phyloP scores from a whole-genome alignment of 2,888 invertebrate species.

The Aphelenchoides bicaudatus region DNA sequence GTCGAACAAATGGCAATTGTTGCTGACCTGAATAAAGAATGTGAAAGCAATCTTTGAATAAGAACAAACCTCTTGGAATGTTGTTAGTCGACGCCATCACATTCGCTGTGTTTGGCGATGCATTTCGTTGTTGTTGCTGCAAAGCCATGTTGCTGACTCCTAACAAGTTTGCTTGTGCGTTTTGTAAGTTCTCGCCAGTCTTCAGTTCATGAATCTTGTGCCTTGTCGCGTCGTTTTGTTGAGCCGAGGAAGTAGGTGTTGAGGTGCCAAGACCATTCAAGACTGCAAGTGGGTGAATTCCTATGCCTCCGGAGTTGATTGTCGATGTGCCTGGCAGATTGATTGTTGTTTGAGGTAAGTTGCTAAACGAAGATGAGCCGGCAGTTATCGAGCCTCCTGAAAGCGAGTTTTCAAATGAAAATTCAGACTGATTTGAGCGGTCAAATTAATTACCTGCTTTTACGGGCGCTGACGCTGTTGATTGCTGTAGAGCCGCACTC shows the following conservation, averaged over 20 bases:
- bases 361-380: too few species aligned
- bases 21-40: not conserved
- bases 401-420: too few species aligned
- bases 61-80: not conserved
- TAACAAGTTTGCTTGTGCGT: not conserved
- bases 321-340: too few species aligned
- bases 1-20: slow-evolving; percentile 5
- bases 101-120: slow-evolving; percentile 2
- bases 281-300: too few species aligned
- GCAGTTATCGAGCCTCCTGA: slow-evolving; percentile 8
- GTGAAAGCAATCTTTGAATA: not conserved
- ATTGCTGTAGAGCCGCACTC: too few species aligned
- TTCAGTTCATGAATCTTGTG: slow-evolving; percentile 20
- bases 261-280: not conserved
- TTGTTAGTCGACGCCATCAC: slow-evolving; percentile 4
- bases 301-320: too few species aligned
- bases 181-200: slow-evolving; percentile 5
- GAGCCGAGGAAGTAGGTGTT: not conserved
- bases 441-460: too few species aligned
- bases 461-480: too few species aligned
- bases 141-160: not conserved
- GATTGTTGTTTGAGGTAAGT: too few species aligned
- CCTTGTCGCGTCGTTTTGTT: not conserved
- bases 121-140: not conserved
- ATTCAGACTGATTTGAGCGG: too few species aligned